Conservation (phyloP, 2,797 vertebrate species). For the Rhabdomys pumilio region DNA sequence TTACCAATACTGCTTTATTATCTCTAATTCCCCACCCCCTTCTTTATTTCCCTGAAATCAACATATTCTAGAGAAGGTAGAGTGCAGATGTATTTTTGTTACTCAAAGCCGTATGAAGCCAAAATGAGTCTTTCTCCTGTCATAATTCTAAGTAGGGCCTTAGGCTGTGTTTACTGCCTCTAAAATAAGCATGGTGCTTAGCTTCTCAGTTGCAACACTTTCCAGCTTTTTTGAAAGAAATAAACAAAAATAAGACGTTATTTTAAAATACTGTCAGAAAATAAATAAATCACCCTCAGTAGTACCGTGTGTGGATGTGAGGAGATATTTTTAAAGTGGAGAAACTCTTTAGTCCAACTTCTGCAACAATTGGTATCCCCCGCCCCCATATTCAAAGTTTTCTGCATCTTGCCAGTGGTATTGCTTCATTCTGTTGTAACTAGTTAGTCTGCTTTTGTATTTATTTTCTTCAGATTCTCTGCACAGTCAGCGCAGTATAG, state of each 20-base stretch:
- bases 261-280: constrained; percentile 82
- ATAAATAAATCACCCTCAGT: constrained; percentile 81
- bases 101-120: constrained; percentile 81
- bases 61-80: constrained; percentile 79
- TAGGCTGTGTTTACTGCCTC: constrained; percentile 83
- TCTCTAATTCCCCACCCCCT: not conserved
- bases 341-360: constrained; percentile 42
- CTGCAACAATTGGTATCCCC: not conserved
- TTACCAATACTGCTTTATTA: not conserved
- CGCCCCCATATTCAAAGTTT: not conserved
- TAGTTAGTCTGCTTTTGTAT: constrained; percentile 16
- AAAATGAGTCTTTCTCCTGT: constrained; percentile 81
- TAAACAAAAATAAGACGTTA: constrained; percentile 84
- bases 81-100: constrained; percentile 84
- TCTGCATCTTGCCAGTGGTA: constrained; percentile 38
- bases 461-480: constrained; percentile 6
- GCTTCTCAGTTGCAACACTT: constrained; percentile 84
- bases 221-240: constrained; percentile 83
- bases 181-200: constrained; percentile 82
- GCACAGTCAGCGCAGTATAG: not conserved
- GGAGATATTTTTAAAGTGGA: constrained; percentile 31
- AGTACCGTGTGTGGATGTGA: not conserved
- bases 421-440: constrained; percentile 43
- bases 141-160: constrained; percentile 83
- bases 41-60: constrained; percentile 63